Conservation (phyloP, 2,888 invertebrate genomes). For the Tanaodytes sp. region DNA sequence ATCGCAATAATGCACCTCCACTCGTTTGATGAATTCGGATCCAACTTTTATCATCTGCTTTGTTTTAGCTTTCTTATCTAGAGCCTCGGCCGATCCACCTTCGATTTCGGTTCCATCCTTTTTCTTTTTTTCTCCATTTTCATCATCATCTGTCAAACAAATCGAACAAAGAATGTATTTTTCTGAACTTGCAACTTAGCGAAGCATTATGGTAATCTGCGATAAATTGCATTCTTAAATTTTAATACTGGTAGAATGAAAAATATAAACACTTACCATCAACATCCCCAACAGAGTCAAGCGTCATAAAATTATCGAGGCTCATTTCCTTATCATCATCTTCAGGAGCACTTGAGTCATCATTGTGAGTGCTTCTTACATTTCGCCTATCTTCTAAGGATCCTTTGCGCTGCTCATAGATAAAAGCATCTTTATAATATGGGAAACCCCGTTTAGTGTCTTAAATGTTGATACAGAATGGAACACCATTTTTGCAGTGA, state of each 20-base stretch:
- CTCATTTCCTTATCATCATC: constrained; percentile 82
- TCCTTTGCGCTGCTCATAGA: constrained; percentile 76
- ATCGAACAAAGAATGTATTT: too few species aligned
- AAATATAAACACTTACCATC: constrained; percentile 76
- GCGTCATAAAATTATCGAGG: constrained; percentile 88
- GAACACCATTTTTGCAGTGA: too few species aligned
- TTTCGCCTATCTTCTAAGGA: constrained; percentile 71
- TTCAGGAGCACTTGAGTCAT: constrained; percentile 78
- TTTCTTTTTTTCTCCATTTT: constrained; percentile 77
- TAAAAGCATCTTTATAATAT: not conserved
- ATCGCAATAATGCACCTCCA: constrained; percentile 87
- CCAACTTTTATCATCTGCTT: constrained; percentile 84
- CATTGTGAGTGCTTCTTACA: constrained; percentile 74
- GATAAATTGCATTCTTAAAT: too few species aligned
- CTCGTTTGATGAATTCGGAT: constrained; percentile 83
- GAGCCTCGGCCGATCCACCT: constrained; percentile 64
- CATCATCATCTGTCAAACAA: constrained; percentile 71
- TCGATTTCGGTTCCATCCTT: constrained; percentile 73
- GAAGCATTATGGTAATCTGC: too few species aligned
- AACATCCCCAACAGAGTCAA: constrained; percentile 91
- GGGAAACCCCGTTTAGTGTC: not conserved
- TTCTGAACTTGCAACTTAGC: too few species aligned
- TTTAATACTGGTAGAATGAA: too few species aligned
- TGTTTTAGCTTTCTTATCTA: constrained; percentile 75
- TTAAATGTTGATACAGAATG: not conserved